Evolutionary conservation across 2,888 invertebrate species (phyloP).

Genomic region (Mantis religiosa): DNA sequence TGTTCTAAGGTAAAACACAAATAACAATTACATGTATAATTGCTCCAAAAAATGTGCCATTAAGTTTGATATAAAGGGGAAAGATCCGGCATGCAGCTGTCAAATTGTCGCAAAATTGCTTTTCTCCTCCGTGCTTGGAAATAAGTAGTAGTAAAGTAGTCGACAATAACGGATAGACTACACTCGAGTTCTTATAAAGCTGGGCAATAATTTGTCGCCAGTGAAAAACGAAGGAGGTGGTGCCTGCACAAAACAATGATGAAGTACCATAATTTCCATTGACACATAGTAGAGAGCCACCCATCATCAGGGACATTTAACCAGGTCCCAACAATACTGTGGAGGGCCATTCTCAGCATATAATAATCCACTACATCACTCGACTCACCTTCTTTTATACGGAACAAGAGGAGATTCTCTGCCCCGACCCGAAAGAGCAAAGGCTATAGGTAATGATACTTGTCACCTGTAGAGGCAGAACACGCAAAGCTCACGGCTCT

Average conservation of each 20-base stretch:
- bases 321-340: neutral
- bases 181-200: neutral
- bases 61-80: neutral
- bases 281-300: slow-evolving; percentile 12
- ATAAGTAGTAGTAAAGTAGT: neutral
- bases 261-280: slow-evolving; percentile 22
- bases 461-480: slow-evolving; percentile 9
- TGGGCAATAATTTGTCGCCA: neutral
- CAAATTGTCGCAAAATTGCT: neutral
- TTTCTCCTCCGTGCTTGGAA: neutral
- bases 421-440: neutral
- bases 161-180: neutral
- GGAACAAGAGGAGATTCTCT: neutral
- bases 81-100: neutral
- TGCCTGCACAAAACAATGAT: slow-evolving; percentile 21
- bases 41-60: neutral
- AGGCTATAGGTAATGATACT: slow-evolving; percentile 18
- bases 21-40: neutral
- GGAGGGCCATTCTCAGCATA: slow-evolving; percentile 13
- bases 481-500: neutral
- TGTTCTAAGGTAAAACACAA: neutral
- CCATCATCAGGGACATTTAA: slow-evolving; percentile 14
- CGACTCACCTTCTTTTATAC: slow-evolving; percentile 9
- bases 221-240: neutral
- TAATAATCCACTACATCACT: slow-evolving; percentile 7